Base-by-base conservation (phyloP, 2,888 invertebrate species). In the Drosophila multiciliata region DNA sequence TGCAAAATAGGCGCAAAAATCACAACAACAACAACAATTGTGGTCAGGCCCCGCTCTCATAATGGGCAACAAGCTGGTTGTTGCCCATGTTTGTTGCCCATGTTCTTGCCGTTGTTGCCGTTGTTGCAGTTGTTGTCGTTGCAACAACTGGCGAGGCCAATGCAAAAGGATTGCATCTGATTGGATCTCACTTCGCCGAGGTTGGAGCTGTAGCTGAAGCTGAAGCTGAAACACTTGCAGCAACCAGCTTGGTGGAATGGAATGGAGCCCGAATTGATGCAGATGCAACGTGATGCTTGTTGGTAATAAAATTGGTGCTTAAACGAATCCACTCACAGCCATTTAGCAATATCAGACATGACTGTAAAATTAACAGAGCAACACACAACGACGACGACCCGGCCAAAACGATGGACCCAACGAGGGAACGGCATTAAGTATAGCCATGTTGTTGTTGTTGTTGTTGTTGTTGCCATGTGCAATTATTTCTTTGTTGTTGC, bases 321-420 rank as follows among this genome's bases (percentile, higher is more conserved):
- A 90, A 91, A 90, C 90, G 90, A 90, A 90, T 89, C 91, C 90
- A 90, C 91, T 90, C 90, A 91, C 85, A 90, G 91, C 91, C 90
- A 90, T 91, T 90, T 90, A 90, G 91, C 91, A 90, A 90, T 91
- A 90, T 90, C 87, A 89, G 90, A 91, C 90, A 90, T 89, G 90
- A 87, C 89, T 87, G 87, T 83, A 87, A 90, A 90, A 87, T 90
- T 87, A 87, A 90, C 87, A 87, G 90, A 88, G 89, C 87, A 90
- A 83, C 86, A 88, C 85, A 86, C 78, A 86, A 68, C 78, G 68
- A 75, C 78, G 68, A 75, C 57, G 57, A 45, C 78, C 66, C 80
- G 76, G 80, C 62, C 50, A 3, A 33, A 52, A 12, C 57, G 20
- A 38, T 45, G 45, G 17, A 69, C 48, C 45, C 57, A 75, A 73